A percentile compares a stretch with the other conserved stretches of the same genome.
Conservation (phyloP, 2,888 invertebrate species). For the Ichneumoninae sp. region DNA sequence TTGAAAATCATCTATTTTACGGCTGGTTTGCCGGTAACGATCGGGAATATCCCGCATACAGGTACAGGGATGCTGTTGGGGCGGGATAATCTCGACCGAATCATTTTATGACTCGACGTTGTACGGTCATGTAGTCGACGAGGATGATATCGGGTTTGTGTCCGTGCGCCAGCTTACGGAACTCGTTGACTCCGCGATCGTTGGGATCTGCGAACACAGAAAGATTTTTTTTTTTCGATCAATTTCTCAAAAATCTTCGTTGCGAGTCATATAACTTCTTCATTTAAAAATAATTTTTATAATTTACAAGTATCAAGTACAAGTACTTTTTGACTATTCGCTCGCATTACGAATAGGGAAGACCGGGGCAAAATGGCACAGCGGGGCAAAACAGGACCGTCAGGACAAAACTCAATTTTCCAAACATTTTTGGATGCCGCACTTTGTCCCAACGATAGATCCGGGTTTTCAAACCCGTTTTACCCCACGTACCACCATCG, state of each 20-base stretch:
- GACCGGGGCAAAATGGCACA: too few relatives aligned
- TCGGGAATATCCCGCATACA: constrained; percentile 54
- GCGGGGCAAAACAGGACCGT: too few relatives aligned
- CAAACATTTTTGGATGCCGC: too few relatives aligned
- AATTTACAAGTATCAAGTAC: too few relatives aligned
- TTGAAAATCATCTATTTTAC: constrained; percentile 44
- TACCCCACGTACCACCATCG: too few relatives aligned
- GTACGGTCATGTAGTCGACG: constrained; percentile 81
- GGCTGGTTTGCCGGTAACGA: constrained; percentile 46
- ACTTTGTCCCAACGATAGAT: too few relatives aligned
- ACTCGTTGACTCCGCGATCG: constrained; percentile 81
- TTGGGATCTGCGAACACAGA: constrained; percentile 77
- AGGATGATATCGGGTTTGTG: constrained; percentile 74
- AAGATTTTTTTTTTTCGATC: not conserved
- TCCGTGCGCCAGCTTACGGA: constrained; percentile 78
- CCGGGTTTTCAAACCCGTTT: too few relatives aligned
- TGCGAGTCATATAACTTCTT: too few relatives aligned
- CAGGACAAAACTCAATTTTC: too few relatives aligned
- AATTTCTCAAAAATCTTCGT: not conserved
- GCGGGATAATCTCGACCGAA: constrained; percentile 53
- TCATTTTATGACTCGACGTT: constrained; percentile 67
- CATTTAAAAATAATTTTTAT: too few relatives aligned
- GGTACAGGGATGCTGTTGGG: constrained; percentile 51
- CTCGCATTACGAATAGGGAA: too few relatives aligned
- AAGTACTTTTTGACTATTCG: too few relatives aligned